Conservation (phyloP, 2,797 vertebrate genomes). For the Ciconia nigra region DNA sequence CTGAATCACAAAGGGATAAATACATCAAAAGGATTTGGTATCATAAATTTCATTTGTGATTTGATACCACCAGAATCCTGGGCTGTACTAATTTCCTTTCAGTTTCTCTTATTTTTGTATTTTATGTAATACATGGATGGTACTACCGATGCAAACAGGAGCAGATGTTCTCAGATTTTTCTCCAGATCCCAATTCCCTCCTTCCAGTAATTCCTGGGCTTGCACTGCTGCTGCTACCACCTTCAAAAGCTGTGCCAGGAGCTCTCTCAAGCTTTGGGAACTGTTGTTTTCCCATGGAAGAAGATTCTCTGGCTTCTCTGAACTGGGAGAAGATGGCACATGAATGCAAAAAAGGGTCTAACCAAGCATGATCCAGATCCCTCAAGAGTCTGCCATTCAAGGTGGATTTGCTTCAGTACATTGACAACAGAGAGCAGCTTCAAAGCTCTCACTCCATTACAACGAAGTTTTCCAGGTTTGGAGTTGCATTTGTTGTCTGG, state of each 20-base stretch:
- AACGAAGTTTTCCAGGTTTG: not conserved
- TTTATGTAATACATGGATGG: constrained; percentile 64
- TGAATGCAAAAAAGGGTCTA: not conserved
- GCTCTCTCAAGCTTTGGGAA: not conserved
- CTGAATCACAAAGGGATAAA: constrained; percentile 48
- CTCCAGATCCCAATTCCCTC: not conserved
- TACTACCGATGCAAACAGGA: constrained; percentile 7
- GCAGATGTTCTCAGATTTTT: not conserved
- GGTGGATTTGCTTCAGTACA: not conserved
- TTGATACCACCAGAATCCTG: constrained; percentile 54
- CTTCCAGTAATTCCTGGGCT: not conserved
- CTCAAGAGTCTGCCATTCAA: not conserved
- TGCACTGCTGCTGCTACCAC: not conserved
- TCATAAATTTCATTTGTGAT: constrained; percentile 32
- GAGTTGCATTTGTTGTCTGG: not conserved
- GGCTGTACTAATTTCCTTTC: constrained; percentile 65
- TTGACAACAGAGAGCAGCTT: not conserved
- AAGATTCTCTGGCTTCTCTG: not conserved
- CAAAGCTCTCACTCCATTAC: not conserved
- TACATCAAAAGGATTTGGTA: constrained; percentile 55
- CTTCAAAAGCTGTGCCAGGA: not conserved
- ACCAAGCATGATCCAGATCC: not conserved
- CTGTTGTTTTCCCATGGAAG: not conserved
- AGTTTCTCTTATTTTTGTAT: constrained; percentile 65
- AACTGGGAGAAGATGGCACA: not conserved